Evolutionary conservation across 2,888 invertebrate species (phyloP), one percentile per base, ranked within the genome.

Genomic region (Calephelis perditalis): DNA sequence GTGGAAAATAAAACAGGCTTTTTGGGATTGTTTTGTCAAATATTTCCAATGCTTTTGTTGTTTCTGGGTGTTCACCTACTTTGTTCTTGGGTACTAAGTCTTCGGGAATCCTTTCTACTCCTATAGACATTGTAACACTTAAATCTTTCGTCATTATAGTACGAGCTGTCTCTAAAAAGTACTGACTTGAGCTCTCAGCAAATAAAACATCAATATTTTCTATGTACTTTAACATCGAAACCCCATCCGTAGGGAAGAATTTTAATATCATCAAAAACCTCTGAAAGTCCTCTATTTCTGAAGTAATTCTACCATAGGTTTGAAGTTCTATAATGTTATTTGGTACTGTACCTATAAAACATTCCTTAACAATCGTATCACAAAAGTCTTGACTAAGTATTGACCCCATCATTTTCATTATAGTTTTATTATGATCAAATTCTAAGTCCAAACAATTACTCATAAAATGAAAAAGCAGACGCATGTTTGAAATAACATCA

Each of bases 71-170:
- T 8, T 70, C 74, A n/a, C 70, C 65, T 3, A 65, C 67, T 0
- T 66, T 59, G 44, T 63, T 68, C 35, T 62, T 62, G 8, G 63
- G 58, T 6, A 62, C 54, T 7, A 65, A 7, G 6, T 68, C 65
- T 5, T 71, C 78, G 0, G 84, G 82, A 65, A 86, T 77, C 57
- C 77, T 88, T 60, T 91, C 90, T 1, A 91, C 88, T 0, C 92
- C 91, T 66, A 93, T 88, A 9, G 91, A 82, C 75, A 93, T 92
- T 70, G 94, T 94, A 67, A 94, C 92, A 78, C 97, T 96, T 59
- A 97, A 91, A 80, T 97, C 96, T 73, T 95, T 95, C 60, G 93
- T 92, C 93, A 97, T 96, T 56, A 97, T 93, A 63, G 82, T 86
- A 46, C 94, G 89, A 0, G 97, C 96, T 58, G 88, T 91, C 61